Base-by-base conservation (phyloP, 2,797 vertebrate genomes). In the Mormyrops attenuatus region DNA sequence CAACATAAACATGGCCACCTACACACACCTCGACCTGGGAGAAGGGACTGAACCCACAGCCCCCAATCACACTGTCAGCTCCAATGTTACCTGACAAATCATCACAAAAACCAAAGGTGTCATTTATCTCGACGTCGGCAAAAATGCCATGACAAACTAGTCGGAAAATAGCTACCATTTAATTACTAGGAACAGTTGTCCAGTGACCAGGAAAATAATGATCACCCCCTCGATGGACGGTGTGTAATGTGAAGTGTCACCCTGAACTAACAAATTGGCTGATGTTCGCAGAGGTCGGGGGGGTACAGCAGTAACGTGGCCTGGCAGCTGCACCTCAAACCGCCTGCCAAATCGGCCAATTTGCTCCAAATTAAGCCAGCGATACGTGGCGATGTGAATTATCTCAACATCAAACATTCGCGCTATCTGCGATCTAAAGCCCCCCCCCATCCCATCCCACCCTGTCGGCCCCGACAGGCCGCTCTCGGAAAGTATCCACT, bases 301-400 rank as follows among this genome's bases (percentile, higher is more conserved):
- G 47, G 41, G 15, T 52, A 13, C 30, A 8, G 57, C n/a, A 69
- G 55, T 44, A 89, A 55, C 34, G 15, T 5, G 34, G 17, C 60
- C 41, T 69, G 89, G 57, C 89, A 86, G 57, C 17, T 85, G 52
- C 50, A 34, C 60, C 66, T 89, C 89, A 89, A 86, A 41, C 53
- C 22, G 30, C 47, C 60, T 66, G 55, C 60, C 60, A 26, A n/a
- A 69, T 87, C 30, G 66, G n/a, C 57, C 89, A 73, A 86, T 69
- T 52, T 34, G 41, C 60, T 73, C 34, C 63, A 89, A 89, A 89
- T 87, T 86, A 69, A 52, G 84, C 41, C 60, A 7, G 44, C 66
- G 84, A 73, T 89, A 55, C 77, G 50, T 80, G 69, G 89, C 85
- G 87, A 73, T 69, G 87, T 50, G 89, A 87, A 66, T 89, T 84